A percentile compares a stretch with the other conserved stretches of the same genome.
phyloP scores from a whole-genome alignment of 2,888 invertebrate genomes.

The Euproctis similis region DNA sequence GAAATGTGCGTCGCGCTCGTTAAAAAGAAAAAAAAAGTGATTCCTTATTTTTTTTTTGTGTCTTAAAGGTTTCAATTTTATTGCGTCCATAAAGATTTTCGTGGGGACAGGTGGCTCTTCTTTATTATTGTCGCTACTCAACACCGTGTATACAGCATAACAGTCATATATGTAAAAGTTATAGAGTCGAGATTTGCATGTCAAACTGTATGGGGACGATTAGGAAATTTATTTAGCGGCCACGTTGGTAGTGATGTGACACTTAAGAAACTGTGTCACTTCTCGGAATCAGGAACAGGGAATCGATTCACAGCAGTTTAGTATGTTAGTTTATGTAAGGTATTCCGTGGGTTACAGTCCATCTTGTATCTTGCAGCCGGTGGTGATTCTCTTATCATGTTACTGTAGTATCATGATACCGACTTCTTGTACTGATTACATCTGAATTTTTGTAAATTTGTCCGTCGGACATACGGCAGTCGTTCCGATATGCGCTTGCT shows the following conservation, averaged over 20 bases:
- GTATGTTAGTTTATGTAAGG: slow-evolving; percentile 61
- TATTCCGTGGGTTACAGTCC: slow-evolving; percentile 22
- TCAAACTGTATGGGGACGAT: slow-evolving; percentile 36
- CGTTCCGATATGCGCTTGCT: slow-evolving; percentile 57
- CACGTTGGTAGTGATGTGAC: slow-evolving; percentile 74
- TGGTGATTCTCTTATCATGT: slow-evolving; percentile 52
- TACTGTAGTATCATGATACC: slow-evolving; percentile 40
- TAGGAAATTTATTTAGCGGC: slow-evolving; percentile 72
- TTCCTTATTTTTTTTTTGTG: slow-evolving; percentile 62
- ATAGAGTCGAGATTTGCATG: slow-evolving; percentile 64
- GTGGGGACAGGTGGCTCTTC: slow-evolving; percentile 75
- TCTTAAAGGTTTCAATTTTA: slow-evolving; percentile 73
- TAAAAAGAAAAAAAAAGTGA: slow-evolving; percentile 61
- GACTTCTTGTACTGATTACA: slow-evolving; percentile 68
- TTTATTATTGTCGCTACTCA: slow-evolving; percentile 67
- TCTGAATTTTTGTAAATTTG: slow-evolving; percentile 64
- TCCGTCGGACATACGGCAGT: slow-evolving; percentile 50
- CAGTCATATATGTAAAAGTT: slow-evolving; percentile 44
- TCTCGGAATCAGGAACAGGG: slow-evolving; percentile 72
- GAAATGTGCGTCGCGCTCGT: slow-evolving; percentile 62
- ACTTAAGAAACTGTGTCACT: slow-evolving; percentile 74
- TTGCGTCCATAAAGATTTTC: slow-evolving; percentile 73
- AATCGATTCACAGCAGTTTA: slow-evolving; percentile 73
- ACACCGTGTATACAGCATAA: slow-evolving; percentile 32
- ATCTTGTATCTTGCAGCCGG: slow-evolving; percentile 15